Evolutionary conservation across 2,113 vertebrate genomes (phyloP).

Genomic region (Hassar affinis): DNA sequence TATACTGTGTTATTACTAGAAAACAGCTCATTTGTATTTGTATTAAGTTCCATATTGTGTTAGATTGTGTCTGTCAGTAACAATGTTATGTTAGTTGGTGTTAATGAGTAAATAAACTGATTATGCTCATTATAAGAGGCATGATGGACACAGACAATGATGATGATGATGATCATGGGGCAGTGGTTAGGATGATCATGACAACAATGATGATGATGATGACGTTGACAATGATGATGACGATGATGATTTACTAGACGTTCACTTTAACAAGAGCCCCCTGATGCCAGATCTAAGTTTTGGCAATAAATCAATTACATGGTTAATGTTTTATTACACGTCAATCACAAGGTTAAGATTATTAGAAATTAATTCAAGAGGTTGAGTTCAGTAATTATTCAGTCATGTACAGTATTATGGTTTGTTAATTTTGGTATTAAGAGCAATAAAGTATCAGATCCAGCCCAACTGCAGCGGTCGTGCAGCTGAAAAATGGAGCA

Average conservation of each 20-base stretch:
- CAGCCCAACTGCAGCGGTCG: constrained; percentile 10
- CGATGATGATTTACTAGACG: constrained; percentile 33
- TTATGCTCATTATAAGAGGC: background rate
- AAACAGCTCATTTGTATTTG: background rate
- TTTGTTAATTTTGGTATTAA: constrained; percentile 20
- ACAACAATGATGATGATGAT: constrained; percentile 24
- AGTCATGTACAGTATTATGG: background rate
- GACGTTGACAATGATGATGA: constrained; percentile 2
- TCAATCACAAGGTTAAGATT: constrained; percentile 9
- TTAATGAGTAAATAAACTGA: background rate
- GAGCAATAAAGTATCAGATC: background rate
- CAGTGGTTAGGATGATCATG: constrained; percentile 37
- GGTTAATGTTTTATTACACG: background rate
- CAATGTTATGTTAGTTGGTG: no score
- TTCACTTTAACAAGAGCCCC: constrained; percentile 49
- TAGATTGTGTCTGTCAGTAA: background rate
- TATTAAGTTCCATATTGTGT: background rate
- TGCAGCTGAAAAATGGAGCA: constrained; percentile 34
- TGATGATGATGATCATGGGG: constrained; percentile 9
- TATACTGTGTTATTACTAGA: background rate
- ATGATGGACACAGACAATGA: background rate
- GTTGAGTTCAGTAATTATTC: background rate
- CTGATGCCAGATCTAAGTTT: constrained; percentile 5
- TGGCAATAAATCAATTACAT: background rate
- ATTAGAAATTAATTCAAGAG: constrained; percentile 8